phyloP scores from a whole-genome alignment of 92 coral and sea anemone species.

The Bergia puertoricense region DNA sequence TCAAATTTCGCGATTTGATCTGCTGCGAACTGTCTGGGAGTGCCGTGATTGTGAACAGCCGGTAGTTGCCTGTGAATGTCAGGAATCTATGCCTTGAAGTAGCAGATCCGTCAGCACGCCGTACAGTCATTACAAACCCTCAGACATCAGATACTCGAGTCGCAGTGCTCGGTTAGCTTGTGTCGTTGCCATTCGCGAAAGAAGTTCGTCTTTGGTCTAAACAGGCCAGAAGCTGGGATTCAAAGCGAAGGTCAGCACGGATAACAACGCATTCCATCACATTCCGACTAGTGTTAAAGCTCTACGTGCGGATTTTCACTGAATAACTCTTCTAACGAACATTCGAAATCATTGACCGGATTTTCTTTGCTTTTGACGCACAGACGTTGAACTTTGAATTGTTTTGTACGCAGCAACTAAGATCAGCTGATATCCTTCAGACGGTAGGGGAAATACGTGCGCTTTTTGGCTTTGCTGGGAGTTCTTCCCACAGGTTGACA shows the following conservation, averaged over 20 bases:
- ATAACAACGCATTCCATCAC: conserved; percentile 18
- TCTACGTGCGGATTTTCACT: background rate
- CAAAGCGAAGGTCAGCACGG: background rate
- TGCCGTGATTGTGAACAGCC: conserved; percentile 27
- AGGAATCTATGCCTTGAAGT: conserved; percentile 26
- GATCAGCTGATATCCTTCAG: background rate
- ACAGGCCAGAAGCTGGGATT: background rate
- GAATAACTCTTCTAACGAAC: background rate
- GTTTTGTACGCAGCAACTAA: background rate
- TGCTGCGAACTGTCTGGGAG: conserved; percentile 46
- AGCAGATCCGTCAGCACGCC: background rate
- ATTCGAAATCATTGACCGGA: background rate
- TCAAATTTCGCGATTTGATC: conserved; percentile 38
- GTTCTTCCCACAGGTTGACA: background rate
- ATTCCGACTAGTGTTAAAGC: background rate
- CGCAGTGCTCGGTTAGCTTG: background rate
- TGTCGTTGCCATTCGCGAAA: background rate
- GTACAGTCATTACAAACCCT: background rate
- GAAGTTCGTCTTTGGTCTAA: conserved; percentile 10
- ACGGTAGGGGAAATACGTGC: background rate
- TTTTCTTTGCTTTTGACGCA: background rate
- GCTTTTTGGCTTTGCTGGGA: background rate
- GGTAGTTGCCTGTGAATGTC: conserved; percentile 15
- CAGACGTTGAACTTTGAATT: background rate
- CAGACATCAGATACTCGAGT: background rate